Base-by-base conservation (phyloP, 1,140 invertebrate species). In the Sinella curviseta region DNA sequence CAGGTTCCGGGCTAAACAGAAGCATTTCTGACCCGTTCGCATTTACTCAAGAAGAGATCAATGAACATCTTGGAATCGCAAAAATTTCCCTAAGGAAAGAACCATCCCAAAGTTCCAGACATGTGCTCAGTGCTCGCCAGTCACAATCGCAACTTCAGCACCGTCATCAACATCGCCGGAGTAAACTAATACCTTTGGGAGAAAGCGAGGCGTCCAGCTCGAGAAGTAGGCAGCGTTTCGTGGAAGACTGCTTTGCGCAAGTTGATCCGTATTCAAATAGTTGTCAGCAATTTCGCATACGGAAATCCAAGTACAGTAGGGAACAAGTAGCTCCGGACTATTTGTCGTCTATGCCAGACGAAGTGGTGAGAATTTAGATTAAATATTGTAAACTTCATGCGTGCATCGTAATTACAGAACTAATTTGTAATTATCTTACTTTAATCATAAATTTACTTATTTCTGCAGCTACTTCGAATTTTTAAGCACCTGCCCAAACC, bases 361-460 rank as follows among this genome's bases (percentile, higher is more conserved):
- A 83, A 76, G 81, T 83, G 78, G 82, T 83, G 78, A 34, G 54
- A 1, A 76, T 54, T 57, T 79, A 1, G 48, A 20, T 60, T 0
- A 2, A 33, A 57, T 81, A 17, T 74, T 12, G 24, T 60, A 12
- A 48, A 12, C 12, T 24, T 36, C 24, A 4, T 34, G 16, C n/a
- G 17, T 34, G 65, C 26, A 28, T 74, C 33, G 55, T 60, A 55
- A 48, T 39, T 39, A 78, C 16, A 48, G 57, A n/a, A n/a, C n/a
- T n/a, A n/a, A n/a, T n/a, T n/a, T 20, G 26, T 35, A 54, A 3
- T 20, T 17, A 24, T 2, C 39, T 74, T n/a, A 20, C 14, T 12
- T 26, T 60, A 4, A 26, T 60, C 24, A 4, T 60, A 48, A 48
- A 48, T 48, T 48, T 48, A 17, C 4, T 48, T 48, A 8, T 4